phyloP scores from a whole-genome alignment of 2,113 vertebrate species.

The Istiophorus platypterus region DNA sequence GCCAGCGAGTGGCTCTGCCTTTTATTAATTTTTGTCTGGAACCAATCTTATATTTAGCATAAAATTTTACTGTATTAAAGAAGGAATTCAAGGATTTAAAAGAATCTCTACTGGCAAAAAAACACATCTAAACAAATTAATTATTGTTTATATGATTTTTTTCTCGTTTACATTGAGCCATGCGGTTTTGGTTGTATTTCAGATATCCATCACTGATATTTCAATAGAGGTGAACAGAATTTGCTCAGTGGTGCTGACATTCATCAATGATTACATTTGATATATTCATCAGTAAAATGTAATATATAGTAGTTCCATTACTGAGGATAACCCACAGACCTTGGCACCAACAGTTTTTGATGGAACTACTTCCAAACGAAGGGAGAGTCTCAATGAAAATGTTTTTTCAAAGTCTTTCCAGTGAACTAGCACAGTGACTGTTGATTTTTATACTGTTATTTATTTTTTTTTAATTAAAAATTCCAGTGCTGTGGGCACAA shows the following conservation, averaged over 20 bases:
- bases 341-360: background rate
- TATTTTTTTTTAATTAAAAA: background rate
- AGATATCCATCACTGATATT: background rate
- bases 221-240: background rate
- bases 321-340: background rate
- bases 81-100: too few species aligned
- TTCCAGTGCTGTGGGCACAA: background rate
- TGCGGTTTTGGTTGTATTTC: background rate
- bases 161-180: background rate
- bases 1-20: background rate
- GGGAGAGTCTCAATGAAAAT: background rate
- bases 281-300: background rate
- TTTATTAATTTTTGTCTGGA: background rate
- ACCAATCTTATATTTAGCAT: background rate
- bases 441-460: too few species aligned
- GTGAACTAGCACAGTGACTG: background rate
- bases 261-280: too few species aligned
- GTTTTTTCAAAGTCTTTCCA: too few species aligned
- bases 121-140: background rate
- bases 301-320: background rate
- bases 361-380: background rate
- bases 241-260: too few species aligned
- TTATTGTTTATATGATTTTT: background rate
- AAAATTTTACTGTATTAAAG: background rate
- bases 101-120: background rate